Evolutionary conservation across 2,797 vertebrate genomes (phyloP).

Genomic region (Tragopan temminckii): DNA sequence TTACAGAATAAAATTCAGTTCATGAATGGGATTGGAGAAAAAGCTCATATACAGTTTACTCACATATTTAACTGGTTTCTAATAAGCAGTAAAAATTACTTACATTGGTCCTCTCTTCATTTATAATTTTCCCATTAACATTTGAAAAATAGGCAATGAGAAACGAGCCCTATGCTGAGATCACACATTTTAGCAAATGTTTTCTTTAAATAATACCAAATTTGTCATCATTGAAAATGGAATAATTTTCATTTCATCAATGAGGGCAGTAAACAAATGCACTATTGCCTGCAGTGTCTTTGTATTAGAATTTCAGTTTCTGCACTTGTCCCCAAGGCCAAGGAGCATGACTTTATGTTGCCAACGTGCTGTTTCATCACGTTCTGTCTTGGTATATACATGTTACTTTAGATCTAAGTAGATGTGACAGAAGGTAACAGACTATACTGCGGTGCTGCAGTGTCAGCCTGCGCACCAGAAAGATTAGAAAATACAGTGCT

Average conservation of each 20-base stretch:
- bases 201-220: not conserved
- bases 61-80: not conserved
- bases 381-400: not conserved
- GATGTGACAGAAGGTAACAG: constrained; percentile 56
- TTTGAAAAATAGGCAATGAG: not conserved
- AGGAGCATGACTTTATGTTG: not conserved
- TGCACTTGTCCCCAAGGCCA: not conserved
- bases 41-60: not conserved
- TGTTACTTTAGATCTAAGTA: not conserved
- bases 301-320: not conserved
- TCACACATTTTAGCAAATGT: not conserved
- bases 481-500: not conserved
- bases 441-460: not conserved
- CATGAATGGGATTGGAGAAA: not conserved
- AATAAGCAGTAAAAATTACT: constrained; percentile 10
- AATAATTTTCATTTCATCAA: not conserved
- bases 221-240: not conserved
- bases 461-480: not conserved
- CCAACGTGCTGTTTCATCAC: not conserved
- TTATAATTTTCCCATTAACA: constrained; percentile 17
- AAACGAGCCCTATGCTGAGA: not conserved
- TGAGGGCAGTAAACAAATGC: not conserved
- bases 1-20: not conserved
- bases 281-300: not conserved
- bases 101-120: not conserved